These are phyloP conservation scores for Grus americana DNA, from an alignment of 2,113 vertebrate species.

Conservation along the genomic window DNA sequence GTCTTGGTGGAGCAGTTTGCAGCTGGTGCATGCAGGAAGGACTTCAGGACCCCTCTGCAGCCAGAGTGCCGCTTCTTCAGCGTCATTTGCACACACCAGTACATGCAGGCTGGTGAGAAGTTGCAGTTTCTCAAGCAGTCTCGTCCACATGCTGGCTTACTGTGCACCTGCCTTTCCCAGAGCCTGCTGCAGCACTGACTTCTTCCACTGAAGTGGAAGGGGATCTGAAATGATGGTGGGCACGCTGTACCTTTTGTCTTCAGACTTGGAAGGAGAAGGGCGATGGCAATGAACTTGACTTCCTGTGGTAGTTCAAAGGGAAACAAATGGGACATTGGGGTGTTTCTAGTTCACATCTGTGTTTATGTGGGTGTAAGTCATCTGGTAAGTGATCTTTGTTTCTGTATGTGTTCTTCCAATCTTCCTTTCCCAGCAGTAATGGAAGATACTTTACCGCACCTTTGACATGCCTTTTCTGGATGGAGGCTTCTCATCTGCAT, in stretches of 20 bases:
- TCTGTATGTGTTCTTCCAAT: background rate
- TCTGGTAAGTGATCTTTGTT: background rate
- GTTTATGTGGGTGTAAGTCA: background rate
- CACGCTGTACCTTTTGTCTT: too few relatives aligned
- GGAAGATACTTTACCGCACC: background rate
- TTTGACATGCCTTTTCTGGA: background rate
- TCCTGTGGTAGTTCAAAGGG: background rate
- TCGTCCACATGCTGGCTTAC: accelerated
- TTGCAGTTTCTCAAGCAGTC: background rate
- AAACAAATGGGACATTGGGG: background rate
- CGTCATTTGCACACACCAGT: accelerated
- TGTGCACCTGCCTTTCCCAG: too few relatives aligned
- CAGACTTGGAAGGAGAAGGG: background rate
- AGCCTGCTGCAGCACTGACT: background rate
- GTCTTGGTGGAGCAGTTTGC: background rate
- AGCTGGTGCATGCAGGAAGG: background rate
- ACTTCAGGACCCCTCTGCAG: background rate
- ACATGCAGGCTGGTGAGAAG: background rate
- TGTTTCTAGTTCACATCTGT: background rate
- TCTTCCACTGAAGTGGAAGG: background rate
- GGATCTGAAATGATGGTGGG: background rate
- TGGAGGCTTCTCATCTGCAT: background rate
- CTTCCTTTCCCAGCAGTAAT: background rate
- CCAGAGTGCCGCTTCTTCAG: background rate
- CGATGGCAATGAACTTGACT: background rate